Evolutionary conservation across 2,797 vertebrate genomes (phyloP).

Genomic region (Mormyrus proboscirostris): DNA sequence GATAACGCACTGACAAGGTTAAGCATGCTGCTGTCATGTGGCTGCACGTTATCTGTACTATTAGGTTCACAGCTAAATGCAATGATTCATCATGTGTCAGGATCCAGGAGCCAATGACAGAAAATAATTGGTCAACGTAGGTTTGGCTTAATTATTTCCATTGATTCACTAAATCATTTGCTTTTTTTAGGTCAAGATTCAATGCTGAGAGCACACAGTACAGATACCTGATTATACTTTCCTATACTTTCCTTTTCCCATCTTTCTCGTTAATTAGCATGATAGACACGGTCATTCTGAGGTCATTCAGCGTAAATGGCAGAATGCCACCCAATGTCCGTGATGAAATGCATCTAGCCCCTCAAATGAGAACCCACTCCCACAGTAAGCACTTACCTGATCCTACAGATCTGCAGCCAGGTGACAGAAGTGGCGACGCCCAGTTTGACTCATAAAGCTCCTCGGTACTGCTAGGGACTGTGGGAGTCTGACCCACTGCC

Average conservation of each 20-base stretch:
- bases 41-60: background rate
- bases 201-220: background rate
- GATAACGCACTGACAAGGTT: background rate
- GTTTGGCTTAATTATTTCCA: background rate
- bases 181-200: background rate
- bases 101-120: background rate
- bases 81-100: background rate
- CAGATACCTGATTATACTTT: background rate
- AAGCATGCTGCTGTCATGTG: background rate
- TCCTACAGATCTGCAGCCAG: conserved; percentile 33
- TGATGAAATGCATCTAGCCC: no score
- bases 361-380: background rate
- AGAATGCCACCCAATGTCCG: background rate
- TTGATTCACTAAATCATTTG: background rate
- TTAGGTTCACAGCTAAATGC: background rate
- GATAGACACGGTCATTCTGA: background rate
- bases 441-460: conserved; percentile 21
- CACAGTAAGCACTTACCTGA: conserved; percentile 18
- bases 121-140: background rate
- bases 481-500: conserved; percentile 15
- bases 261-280: background rate
- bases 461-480: conserved; percentile 15
- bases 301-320: background rate
- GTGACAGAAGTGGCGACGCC: conserved; percentile 31
- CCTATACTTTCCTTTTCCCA: background rate